Conservation (phyloP, 2,113 vertebrate genomes). For the Actinemys pallida region DNA sequence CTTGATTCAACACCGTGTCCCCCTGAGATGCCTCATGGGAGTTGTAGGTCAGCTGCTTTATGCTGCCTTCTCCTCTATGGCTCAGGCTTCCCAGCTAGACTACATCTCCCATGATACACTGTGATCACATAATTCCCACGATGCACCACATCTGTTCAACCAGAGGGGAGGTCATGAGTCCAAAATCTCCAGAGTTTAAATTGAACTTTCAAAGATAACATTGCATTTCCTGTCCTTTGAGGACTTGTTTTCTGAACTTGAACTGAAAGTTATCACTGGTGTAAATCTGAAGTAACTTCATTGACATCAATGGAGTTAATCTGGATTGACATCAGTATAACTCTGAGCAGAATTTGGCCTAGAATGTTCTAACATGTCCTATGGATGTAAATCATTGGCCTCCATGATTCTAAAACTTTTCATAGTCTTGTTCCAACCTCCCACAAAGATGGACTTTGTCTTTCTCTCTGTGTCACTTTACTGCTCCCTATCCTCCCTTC, state of each 20-base stretch:
- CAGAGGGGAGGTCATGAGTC: neutral
- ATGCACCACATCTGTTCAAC: neutral
- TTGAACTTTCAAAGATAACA: neutral
- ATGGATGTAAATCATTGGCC: neutral
- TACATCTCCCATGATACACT: neutral
- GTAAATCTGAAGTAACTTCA: neutral
- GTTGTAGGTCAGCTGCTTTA: neutral
- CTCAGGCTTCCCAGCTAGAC: neutral
- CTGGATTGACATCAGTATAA: neutral
- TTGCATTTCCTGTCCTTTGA: neutral
- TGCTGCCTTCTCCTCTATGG: neutral
- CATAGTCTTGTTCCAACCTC: neutral
- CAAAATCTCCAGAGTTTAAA: neutral
- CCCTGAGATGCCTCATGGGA: neutral
- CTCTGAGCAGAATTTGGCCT: neutral
- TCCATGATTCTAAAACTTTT: neutral
- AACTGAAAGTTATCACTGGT: neutral
- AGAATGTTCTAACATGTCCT: neutral
- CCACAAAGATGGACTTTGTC: neutral
- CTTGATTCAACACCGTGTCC: neutral
- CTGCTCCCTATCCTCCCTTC: no score
- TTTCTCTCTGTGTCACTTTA: neutral
- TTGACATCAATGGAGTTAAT: neutral
- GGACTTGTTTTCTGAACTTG: neutral
- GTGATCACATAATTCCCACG: neutral